These are phyloP conservation scores for Aphaenogaster rudis DNA, from an alignment of 1,140 invertebrate species.

Conservation along the genomic window DNA sequence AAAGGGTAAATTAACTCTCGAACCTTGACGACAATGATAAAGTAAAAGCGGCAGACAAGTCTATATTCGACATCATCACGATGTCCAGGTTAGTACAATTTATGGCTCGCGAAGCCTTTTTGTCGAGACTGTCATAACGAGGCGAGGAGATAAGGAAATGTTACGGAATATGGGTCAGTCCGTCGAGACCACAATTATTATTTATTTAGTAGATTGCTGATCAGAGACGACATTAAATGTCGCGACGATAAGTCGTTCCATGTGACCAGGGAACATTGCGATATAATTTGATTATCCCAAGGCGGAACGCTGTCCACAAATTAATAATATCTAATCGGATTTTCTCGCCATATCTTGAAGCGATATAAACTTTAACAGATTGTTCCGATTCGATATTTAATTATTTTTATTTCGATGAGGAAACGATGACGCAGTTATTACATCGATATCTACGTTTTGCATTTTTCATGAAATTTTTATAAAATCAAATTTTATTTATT, in stretches of 20 bases:
- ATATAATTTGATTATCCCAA: constrained; percentile 1
- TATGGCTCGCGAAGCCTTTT: not conserved
- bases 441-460: not conserved
- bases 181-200: constrained; percentile 30
- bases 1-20: not conserved
- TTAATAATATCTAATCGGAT: constrained; percentile 29
- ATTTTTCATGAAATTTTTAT: not conserved
- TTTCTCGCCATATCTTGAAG: not conserved
- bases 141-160: constrained; percentile 28
- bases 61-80: not conserved
- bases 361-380: not conserved
- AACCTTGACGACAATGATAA: not conserved
- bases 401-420: not conserved
- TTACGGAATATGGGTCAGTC: constrained; percentile 25
- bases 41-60: not conserved
- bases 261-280: not conserved
- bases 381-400: not conserved
- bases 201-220: constrained; percentile 30
- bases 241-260: not conserved
- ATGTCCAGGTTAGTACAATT: constrained; percentile 9
- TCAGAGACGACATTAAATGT: constrained; percentile 14
- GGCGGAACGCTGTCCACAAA: not conserved
- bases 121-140: not conserved
- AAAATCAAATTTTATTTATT: not conserved
- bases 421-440: not conserved